Conservation (phyloP, 1,140 invertebrate genomes). For the Neodiprion pinetum region DNA sequence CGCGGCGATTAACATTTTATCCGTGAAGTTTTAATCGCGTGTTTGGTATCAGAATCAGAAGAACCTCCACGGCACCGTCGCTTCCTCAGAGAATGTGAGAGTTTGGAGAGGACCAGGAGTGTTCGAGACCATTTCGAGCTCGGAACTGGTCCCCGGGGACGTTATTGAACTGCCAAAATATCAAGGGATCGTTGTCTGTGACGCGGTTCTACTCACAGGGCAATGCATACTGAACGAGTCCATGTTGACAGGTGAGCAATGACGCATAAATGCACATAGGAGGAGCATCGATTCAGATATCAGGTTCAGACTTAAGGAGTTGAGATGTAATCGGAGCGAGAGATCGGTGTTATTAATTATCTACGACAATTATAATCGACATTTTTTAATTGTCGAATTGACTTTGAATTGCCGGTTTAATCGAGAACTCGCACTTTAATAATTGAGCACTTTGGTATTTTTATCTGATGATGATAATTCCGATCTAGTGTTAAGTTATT, state of each 20-base stretch:
- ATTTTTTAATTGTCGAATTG: too few relatives aligned
- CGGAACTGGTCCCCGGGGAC: constrained; percentile 89
- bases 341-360: too few relatives aligned
- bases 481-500: too few relatives aligned
- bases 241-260: constrained; percentile 86
- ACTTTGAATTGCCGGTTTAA: too few relatives aligned
- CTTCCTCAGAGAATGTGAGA: constrained; percentile 68
- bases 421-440: too few relatives aligned
- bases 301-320: too few relatives aligned
- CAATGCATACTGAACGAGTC: constrained; percentile 95
- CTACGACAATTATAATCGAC: too few relatives aligned
- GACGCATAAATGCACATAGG: neutral
- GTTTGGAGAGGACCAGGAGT: constrained; percentile 61
- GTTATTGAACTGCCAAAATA: constrained; percentile 85
- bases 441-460: too few relatives aligned
- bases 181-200: constrained; percentile 88
- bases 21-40: neutral
- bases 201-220: constrained; percentile 87
- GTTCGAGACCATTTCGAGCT: constrained; percentile 63
- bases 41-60: constrained; percentile 71
- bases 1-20: neutral
- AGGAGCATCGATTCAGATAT: neutral
- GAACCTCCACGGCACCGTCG: constrained; percentile 73
- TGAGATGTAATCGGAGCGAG: too few relatives aligned
- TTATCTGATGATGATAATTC: too few relatives aligned